These are phyloP conservation scores for Cygnus olor DNA, from an alignment of 2,797 vertebrate genomes.

Conservation along the genomic window DNA sequence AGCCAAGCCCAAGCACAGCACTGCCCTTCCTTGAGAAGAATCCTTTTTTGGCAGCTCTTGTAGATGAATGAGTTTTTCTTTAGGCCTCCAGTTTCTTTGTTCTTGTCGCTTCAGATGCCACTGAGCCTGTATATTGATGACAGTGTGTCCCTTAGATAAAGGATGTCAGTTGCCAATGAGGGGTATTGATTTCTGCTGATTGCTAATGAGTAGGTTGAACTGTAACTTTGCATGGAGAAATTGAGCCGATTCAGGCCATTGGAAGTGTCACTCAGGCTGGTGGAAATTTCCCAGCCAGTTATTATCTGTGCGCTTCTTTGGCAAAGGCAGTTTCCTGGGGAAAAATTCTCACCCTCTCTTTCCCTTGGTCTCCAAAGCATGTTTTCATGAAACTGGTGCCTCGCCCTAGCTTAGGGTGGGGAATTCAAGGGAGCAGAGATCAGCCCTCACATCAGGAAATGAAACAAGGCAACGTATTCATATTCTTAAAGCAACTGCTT, in stretches of 20 bases:
- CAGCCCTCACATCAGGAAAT: background rate
- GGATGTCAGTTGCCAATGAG: background rate
- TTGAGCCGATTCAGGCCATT: conserved; percentile 7
- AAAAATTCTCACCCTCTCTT: background rate
- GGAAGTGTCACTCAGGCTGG: background rate
- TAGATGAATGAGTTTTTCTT: background rate
- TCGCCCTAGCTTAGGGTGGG: background rate
- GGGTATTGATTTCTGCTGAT: conserved; percentile 46
- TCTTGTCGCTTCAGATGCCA: background rate
- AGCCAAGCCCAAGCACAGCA: background rate
- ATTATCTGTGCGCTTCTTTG: background rate
- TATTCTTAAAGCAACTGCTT: background rate
- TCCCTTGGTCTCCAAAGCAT: background rate
- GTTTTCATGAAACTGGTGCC: background rate
- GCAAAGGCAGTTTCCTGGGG: background rate
- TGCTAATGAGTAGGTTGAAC: conserved; percentile 36
- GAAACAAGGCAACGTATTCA: background rate
- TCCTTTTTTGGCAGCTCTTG: background rate
- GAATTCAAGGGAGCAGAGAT: background rate
- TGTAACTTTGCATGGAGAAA: conserved; percentile 1
- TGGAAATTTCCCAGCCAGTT: background rate
- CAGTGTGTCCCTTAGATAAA: background rate
- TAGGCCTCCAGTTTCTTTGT: background rate
- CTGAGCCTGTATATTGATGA: background rate
- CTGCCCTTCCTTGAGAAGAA: background rate